These are phyloP conservation scores for Scopus umbretta DNA, from an alignment of 2,113 vertebrate species.

Conservation along the genomic window DNA sequence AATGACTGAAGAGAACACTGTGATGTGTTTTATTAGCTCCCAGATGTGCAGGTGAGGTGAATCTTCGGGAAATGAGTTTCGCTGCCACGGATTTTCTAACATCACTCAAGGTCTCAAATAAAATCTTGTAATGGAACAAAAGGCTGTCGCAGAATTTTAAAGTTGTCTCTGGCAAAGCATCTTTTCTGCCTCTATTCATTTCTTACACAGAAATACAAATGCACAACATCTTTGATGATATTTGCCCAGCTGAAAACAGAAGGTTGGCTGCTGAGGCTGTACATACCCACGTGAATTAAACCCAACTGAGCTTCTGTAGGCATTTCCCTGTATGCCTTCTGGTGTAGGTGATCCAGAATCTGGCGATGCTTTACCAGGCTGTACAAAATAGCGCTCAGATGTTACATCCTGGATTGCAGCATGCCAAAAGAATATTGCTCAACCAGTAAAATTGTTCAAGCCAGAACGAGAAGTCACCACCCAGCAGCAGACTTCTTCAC, in stretches of 20 bases:
- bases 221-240: not conserved
- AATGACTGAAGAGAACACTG: constrained; percentile 39
- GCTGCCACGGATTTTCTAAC: not conserved
- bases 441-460: not conserved
- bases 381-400: not conserved
- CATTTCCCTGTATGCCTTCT: not conserved
- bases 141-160: not conserved
- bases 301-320: not conserved
- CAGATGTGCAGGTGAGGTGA: constrained; percentile 63
- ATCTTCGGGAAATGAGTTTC: constrained; percentile 18
- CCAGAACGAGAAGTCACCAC: not conserved
- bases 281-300: not conserved
- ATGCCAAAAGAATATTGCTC: not conserved
- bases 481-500: not conserved
- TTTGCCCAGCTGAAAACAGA: constrained; percentile 21
- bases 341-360: not conserved
- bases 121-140: constrained; percentile 10
- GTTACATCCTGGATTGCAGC: not conserved
- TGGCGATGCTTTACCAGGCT: not conserved
- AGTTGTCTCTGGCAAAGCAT: not conserved
- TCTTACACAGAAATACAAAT: not conserved
- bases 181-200: not conserved
- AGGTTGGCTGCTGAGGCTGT: not conserved
- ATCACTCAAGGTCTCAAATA: constrained; percentile 15
- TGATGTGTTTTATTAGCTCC: constrained; percentile 57